Conservation (phyloP, 2,113 vertebrate genomes). For the Cynoglossus semilaevis region DNA sequence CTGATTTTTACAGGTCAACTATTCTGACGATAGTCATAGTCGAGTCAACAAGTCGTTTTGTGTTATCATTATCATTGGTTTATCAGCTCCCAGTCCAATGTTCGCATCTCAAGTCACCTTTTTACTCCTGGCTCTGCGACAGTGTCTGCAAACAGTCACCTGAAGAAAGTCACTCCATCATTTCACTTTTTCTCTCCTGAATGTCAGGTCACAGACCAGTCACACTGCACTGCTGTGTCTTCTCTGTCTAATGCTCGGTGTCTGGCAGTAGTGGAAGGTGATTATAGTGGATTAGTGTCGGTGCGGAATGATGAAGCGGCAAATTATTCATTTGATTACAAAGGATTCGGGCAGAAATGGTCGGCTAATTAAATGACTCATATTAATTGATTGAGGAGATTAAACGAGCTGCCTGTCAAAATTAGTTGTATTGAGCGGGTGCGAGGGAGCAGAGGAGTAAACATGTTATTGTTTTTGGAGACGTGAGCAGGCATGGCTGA, state of each 20-base stretch:
- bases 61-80: too few relatives aligned
- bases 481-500: slow-evolving; percentile 48
- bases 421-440: slow-evolving; percentile 50
- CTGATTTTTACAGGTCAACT: too few relatives aligned
- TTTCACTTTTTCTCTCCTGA: slow-evolving; percentile 25
- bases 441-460: slow-evolving; percentile 56
- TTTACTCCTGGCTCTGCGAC: too few relatives aligned
- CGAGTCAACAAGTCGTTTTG: too few relatives aligned
- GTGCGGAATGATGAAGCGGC: slow-evolving; percentile 72
- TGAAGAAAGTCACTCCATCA: slow-evolving; percentile 22
- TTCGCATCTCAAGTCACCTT: too few relatives aligned
- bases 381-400: slow-evolving; percentile 77
- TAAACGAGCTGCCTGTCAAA: slow-evolving; percentile 72
- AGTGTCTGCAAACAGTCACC: too few relatives aligned
- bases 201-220: slow-evolving; percentile 51
- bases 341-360: slow-evolving; percentile 71
- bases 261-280: slow-evolving; percentile 62
- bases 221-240: slow-evolving; percentile 56
- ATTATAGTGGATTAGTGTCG: slow-evolving; percentile 71
- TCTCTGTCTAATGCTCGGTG: slow-evolving; percentile 58
- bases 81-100: too few relatives aligned
- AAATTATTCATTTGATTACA: slow-evolving; percentile 78
- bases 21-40: too few relatives aligned
- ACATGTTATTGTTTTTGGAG: slow-evolving; percentile 71
- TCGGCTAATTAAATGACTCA: slow-evolving; percentile 71